A percentile compares a stretch with the other conserved stretches of the same genome.
These are phyloP conservation scores for Polietes domitor DNA, from an alignment of 2,888 invertebrate species.

Conservation along the genomic window DNA sequence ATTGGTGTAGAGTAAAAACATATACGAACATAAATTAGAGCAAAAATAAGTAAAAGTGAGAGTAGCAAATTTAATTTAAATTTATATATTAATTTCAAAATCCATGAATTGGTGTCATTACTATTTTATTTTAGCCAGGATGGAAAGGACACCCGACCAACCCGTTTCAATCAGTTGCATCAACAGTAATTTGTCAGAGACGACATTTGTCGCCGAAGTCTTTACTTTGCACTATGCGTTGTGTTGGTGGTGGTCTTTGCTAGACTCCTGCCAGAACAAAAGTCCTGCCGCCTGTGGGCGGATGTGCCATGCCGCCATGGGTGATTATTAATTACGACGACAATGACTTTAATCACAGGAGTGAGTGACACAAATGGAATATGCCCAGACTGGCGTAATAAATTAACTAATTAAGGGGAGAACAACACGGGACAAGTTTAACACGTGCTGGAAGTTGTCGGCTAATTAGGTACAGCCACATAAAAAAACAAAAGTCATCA, in stretches of 20 bases:
- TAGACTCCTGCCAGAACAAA: too few relatives aligned
- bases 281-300: neutral
- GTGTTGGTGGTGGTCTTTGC: neutral
- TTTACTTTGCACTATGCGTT: neutral
- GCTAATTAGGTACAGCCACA: neutral
- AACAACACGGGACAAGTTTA: neutral
- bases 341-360: neutral
- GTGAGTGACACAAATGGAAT: neutral
- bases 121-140: too few relatives aligned
- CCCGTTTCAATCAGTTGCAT: neutral
- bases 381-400: neutral
- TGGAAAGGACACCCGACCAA: neutral
- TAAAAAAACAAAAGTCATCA: neutral
- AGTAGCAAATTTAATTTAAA: too few relatives aligned
- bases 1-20: too few relatives aligned
- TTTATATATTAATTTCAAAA: too few relatives aligned
- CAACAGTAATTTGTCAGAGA: neutral
- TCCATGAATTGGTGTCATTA: too few relatives aligned
- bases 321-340: neutral
- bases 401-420: neutral
- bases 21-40: too few relatives aligned
- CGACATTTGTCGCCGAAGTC: neutral
- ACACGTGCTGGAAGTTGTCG: neutral
- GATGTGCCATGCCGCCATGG: neutral
- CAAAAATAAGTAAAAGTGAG: too few relatives aligned